phyloP scores from a whole-genome alignment of 2,797 vertebrate species.

The Sphaeramia orbicularis region DNA sequence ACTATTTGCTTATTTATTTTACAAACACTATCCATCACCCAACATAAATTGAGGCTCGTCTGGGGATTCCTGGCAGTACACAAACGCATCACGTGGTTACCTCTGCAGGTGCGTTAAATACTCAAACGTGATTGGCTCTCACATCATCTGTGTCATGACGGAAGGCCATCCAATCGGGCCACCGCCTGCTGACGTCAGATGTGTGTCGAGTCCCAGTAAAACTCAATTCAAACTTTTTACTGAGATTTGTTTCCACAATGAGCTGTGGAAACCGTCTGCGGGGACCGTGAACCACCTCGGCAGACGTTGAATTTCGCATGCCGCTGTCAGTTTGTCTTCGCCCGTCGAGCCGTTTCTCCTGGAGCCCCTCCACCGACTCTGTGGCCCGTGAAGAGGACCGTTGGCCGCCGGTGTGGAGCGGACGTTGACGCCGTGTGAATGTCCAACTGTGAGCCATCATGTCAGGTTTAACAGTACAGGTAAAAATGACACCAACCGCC shows the following conservation, averaged over 20 bases:
- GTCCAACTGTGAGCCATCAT: conserved; percentile 62
- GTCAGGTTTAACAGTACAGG: conserved; percentile 78
- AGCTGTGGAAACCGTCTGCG: background rate
- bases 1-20: too few relatives aligned
- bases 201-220: background rate
- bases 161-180: conserved; percentile 27
- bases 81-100: background rate
- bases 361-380: background rate
- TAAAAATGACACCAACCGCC: conserved; percentile 24
- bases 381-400: background rate
- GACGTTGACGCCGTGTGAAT: conserved; percentile 20
- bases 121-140: conserved; percentile 52
- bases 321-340: background rate
- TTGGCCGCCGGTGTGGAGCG: background rate
- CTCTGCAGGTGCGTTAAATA: conserved; percentile 51
- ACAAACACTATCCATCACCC: too few relatives aligned
- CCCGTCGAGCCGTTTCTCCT: background rate
- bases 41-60: too few relatives aligned
- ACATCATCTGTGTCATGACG: background rate
- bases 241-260: conserved; percentile 24
- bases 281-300: background rate
- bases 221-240: conserved; percentile 53
- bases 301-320: conserved; percentile 19
- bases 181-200: conserved; percentile 38
- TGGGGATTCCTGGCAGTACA: too few relatives aligned